Percentiles rank a stretch among this genome's conserved stretches.
Conservation (phyloP, 1,140 invertebrate genomes). For the Temnothorax longispinosus region DNA sequence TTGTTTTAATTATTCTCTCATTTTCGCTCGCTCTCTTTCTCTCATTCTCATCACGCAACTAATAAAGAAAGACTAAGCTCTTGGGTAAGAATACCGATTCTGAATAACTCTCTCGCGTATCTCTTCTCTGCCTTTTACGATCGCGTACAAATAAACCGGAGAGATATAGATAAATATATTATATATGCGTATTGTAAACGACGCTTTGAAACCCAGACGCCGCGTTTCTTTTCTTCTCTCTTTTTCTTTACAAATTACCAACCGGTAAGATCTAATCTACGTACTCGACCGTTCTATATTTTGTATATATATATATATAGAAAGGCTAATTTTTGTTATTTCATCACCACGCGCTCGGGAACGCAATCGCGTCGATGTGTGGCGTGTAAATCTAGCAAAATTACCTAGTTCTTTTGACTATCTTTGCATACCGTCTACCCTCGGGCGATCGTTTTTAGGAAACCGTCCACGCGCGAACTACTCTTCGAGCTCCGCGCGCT, state of each 20-base stretch:
- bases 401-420: slow-evolving; percentile 40
- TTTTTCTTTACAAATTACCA: slow-evolving; percentile 49
- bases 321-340: slow-evolving; percentile 50
- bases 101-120: slow-evolving; percentile 40
- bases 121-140: slow-evolving; percentile 10
- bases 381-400: slow-evolving; percentile 44
- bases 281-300: slow-evolving; percentile 40
- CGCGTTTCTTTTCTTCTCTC: not conserved
- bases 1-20: slow-evolving; percentile 42
- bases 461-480: not conserved
- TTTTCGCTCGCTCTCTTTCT: not conserved
- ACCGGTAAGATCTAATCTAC: slow-evolving; percentile 8
- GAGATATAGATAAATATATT: slow-evolving; percentile 57
- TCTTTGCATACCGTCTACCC: not conserved
- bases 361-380: not conserved
- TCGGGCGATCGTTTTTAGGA: not conserved
- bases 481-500: not conserved
- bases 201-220: slow-evolving; percentile 36
- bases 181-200: slow-evolving; percentile 54
- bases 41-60: slow-evolving; percentile 71
- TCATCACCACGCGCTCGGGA: slow-evolving; percentile 13
- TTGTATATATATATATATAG: slow-evolving; percentile 10
- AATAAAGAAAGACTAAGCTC: slow-evolving; percentile 83
- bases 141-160: slow-evolving; percentile 55
- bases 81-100: slow-evolving; percentile 76